Base-by-base conservation (phyloP, 1,140 invertebrate genomes). In the Homarus americanus region DNA sequence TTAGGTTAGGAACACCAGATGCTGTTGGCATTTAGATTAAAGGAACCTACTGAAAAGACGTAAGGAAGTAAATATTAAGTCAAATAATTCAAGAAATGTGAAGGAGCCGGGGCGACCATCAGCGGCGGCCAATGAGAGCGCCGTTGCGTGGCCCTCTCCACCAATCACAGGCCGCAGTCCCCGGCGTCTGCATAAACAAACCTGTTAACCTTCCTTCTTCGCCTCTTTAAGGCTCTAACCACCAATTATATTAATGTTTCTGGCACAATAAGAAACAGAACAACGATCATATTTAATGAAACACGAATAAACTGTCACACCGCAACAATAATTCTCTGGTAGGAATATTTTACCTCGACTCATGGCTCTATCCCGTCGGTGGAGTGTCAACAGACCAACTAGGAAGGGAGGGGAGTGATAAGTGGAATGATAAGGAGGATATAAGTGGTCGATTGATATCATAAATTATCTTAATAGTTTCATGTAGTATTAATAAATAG, bases 111-210 rank as follows among this genome's bases (percentile, higher is more conserved):
- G 83, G 4, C 41, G 10, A 58, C 20, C 53, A 49, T 28, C 7
- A 24, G 78, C 79, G 44, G 78, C 78, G 38, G 32, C 88, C 88
- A 90, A 90, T 90, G 41, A 58, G 69, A 84, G 88, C 72, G 72
- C 10, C 40, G 87, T 66, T 84, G 82, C 88, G 88, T 90, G 88
- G 76, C 88, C 49, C 69, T 49, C 28, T 78, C 88, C 32, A 34
- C 88, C 88, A 90, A 90, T 90, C 69, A 84, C 63, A 28, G 72
- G 4, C 15, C 41, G n/a, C 15, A 10, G 38, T 90, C 66, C 34
- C 80, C 88, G 88, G 88, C 88, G 72, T 89, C 80, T 41, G 87
- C 87, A 76, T 84, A 90, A 90, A 90, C 87, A 90, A 90, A 83
- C 32, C 88, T 58, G 24, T 76, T 75, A 38, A 53, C 28, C 2